Conservation (phyloP, 2,797 vertebrate species). For the Danio kyathit region DNA sequence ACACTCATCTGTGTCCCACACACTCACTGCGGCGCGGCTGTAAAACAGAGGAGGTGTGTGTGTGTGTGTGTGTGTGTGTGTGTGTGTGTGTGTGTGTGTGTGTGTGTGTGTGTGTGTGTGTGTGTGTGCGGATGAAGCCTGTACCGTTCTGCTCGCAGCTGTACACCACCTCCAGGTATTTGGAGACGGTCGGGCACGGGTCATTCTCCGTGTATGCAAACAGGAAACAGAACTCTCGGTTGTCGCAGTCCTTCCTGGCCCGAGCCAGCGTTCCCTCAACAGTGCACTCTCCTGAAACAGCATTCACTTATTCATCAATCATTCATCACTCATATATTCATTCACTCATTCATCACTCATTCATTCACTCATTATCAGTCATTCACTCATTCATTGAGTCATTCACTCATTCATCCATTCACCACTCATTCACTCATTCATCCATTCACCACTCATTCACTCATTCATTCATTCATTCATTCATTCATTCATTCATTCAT, state of each 20-base stretch:
- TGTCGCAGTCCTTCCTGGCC: conserved; percentile 76
- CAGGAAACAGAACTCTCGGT: conserved; percentile 71
- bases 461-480: too few relatives aligned
- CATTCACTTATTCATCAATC: background rate
- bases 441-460: too few relatives aligned
- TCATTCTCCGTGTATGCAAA: conserved; percentile 69
- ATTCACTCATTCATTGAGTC: too few relatives aligned
- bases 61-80: too few relatives aligned
- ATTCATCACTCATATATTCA: too few relatives aligned
- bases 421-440: too few relatives aligned
- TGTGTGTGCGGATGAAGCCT: background rate
- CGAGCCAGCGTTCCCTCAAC: conserved; percentile 70
- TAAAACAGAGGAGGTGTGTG: too few relatives aligned
- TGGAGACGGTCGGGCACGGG: conserved; percentile 74
- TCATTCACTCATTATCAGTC: too few relatives aligned
- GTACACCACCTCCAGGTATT: conserved; percentile 80
- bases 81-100: too few relatives aligned
- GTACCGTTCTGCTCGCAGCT: conserved; percentile 82
- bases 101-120: background rate
- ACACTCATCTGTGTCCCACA: background rate
- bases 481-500: too few relatives aligned
- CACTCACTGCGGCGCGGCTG: background rate
- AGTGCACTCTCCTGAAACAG: conserved; percentile 70
- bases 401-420: too few relatives aligned
- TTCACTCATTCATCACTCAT: too few relatives aligned